Base-by-base conservation (phyloP, 2,888 invertebrate species). In the Eulithis prunata region DNA sequence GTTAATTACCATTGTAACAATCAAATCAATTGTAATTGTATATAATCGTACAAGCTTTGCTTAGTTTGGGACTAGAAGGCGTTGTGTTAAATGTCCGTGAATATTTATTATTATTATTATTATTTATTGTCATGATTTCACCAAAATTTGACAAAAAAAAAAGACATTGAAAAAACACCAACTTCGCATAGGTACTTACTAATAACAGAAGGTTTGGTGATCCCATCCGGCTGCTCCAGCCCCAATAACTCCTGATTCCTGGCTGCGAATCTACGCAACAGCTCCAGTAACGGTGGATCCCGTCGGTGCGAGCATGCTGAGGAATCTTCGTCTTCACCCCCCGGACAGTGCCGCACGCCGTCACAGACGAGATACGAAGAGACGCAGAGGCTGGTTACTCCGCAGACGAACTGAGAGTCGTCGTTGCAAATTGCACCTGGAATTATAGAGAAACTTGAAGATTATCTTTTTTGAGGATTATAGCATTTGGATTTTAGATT, bases 331-430 rank as follows among this genome's bases (percentile, higher is more conserved):
- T 94, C 94, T 66, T 94, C 95, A 4, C 95, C 95, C 0, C 94
- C 94, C 0, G 96, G 95, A 72, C 96, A 96, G 79, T 96, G 95
- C 1, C 93, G 88, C 28, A 95, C 93, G 10, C 95, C 95, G 74
- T 96, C 96, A 81, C 96, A 96, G 14, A 95, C 93, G 70, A 96
- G 87, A 76, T 94, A 94, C 57, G 94, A 94, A 0, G 95, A 95
- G 62, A 96, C 94, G 85, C 96, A 96, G 53, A 95, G 89, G 70
- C 86, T 83, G 14, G 91, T 90, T 45, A 78, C 69, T 0, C 92
- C 92, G 71, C 93, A 93, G 7, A 78, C 74, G 77, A 90, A 92
- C 71, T 91, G 90, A 41, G 89, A 86, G 8, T 88, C 87, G 66
- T 90, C 87, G 76, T 80, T 86, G 83, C 93, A 93, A 28, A 87